These are phyloP conservation scores for Ochotona princeps DNA, from an alignment of 2,113 vertebrate species.

Conservation along the genomic window DNA sequence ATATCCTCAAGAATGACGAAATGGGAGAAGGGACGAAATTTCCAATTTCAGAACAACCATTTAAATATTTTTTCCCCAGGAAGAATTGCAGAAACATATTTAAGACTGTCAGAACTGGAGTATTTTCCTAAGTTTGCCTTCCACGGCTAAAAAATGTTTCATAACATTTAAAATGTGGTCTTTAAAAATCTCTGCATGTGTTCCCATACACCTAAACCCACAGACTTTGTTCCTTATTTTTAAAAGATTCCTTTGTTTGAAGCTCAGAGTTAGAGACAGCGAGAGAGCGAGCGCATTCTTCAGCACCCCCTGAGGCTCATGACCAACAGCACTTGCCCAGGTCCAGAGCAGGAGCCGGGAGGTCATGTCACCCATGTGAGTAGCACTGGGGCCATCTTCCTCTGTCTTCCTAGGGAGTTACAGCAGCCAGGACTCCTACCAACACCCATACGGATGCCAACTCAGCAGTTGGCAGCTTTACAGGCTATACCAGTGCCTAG, in stretches of 20 bases:
- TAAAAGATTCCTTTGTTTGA: neutral
- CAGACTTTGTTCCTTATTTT: neutral
- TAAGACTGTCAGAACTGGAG: neutral
- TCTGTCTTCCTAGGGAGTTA: too few species aligned
- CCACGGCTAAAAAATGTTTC: neutral
- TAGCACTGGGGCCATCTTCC: too few species aligned
- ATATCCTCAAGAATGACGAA: constrained; percentile 2
- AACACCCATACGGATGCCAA: too few species aligned
- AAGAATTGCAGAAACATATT: neutral
- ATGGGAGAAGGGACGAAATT: neutral
- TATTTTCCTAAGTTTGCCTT: neutral
- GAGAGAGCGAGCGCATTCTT: too few species aligned
- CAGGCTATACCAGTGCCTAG: too few species aligned
- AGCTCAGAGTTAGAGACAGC: too few species aligned
- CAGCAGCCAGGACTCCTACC: too few species aligned
- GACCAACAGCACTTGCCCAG: too few species aligned
- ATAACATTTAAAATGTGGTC: neutral
- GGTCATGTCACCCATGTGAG: too few species aligned
- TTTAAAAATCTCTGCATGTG: neutral
- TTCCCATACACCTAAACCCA: neutral
- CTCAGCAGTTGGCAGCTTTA: too few species aligned
- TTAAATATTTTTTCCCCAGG: neutral
- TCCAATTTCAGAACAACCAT: constrained; percentile 5
- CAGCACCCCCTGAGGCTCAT: too few species aligned
- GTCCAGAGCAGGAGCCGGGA: too few species aligned